Evolutionary conservation across 2,113 vertebrate genomes (phyloP), one percentile per base, ranked within the genome.

Genomic region (Tetrao urogallus): DNA sequence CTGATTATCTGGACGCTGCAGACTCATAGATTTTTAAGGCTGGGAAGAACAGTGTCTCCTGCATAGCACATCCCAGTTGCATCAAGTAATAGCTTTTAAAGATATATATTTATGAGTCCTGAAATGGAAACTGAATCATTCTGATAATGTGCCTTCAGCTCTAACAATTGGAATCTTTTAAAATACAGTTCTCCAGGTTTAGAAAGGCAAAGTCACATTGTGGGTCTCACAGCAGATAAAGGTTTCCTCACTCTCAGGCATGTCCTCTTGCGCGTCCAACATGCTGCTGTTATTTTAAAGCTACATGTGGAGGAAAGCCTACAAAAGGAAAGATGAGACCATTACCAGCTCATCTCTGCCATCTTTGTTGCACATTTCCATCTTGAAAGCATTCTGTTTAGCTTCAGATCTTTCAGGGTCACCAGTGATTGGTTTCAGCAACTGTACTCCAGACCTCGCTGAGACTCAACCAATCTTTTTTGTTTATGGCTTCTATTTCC

Each of bases 281-380:
- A 71, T 24, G 89, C 91, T 89, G 90, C 72, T 66, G 6, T 92
- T 87, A 67, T 91, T 93, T 73, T 82, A 94, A 74, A 91, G 67
- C 89, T 91, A 48, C 85, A 95, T 89, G 89, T 96, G 95, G 91
- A 91, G 30, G 0, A 88, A 57, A 94, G 36, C 45, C 78, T 82
- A 82, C 74, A 88, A 92, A 95, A 93, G 81, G 78, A 92, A 92
- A 76, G 88, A 85, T 38, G 85, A 95, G 87, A 64, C 94, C 85
- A 54, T 85, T 21, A 85, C 91, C 89, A 92, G 11, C 85, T 74
- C 72, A 28, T 87, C 84, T 80, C 28, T 88, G 93, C 88, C 91
- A 95, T 95, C 94, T 97, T 97, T 90, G 80, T 97, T 77, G 90
- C 96, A 97, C 92, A 96, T 95, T 96, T 95, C 80, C 80, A 88